Conservation (phyloP, 2,797 vertebrate species). For the Danio albolineatus region DNA sequence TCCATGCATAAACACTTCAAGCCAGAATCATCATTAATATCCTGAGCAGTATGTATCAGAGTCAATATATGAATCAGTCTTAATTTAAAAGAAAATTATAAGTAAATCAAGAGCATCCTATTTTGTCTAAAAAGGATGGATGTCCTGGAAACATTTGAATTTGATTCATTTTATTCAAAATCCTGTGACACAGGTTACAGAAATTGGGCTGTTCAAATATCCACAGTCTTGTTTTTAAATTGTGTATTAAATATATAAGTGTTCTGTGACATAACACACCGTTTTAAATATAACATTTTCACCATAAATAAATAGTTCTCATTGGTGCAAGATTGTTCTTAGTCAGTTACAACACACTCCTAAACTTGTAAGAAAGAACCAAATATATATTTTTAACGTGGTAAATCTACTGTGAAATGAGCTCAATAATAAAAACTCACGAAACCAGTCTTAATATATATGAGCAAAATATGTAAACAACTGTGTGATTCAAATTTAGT, state of each 20-base stretch:
- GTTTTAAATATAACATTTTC: conserved; percentile 37
- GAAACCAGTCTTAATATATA: conserved; percentile 33
- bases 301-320: conserved; percentile 43
- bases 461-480: conserved; percentile 39
- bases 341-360: conserved; percentile 19
- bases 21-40: conserved; percentile 7
- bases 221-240: conserved; percentile 18
- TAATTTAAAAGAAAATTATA: background rate
- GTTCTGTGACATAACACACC: conserved; percentile 30
- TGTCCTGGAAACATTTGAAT: background rate
- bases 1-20: conserved; percentile 15
- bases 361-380: conserved; percentile 12
- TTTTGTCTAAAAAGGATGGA: background rate
- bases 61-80: background rate
- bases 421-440: conserved; percentile 42
- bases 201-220: conserved; percentile 34
- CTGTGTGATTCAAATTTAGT: conserved; percentile 35
- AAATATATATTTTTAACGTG: background rate
- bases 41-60: background rate
- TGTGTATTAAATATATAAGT: conserved; percentile 49
- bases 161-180: conserved; percentile 45
- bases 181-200: conserved; percentile 32
- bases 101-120: background rate
- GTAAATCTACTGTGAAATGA: conserved; percentile 39
- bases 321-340: conserved; percentile 38